A percentile compares a stretch with the other conserved stretches of the same genome.
These are phyloP conservation scores for Zootermopsis nevadensis DNA, from an alignment of 2,888 invertebrate species.

Conservation along the genomic window DNA sequence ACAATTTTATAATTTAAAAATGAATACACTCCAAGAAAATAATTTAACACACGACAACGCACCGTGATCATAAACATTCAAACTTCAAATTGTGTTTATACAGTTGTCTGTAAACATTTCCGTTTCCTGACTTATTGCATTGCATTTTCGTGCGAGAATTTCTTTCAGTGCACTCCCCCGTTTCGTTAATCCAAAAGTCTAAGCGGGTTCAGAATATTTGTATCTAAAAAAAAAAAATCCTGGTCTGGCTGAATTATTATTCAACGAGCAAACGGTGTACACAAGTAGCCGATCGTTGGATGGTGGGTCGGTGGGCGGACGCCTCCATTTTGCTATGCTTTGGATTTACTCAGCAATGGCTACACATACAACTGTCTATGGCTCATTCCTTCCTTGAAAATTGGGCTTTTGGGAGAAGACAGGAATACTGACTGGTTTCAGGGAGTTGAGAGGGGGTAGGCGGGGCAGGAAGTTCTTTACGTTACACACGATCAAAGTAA, in stretches of 20 bases:
- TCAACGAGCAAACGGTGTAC: background rate
- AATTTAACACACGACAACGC: no score
- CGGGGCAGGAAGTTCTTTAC: conserved; percentile 26
- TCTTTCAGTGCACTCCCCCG: no score
- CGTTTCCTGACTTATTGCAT: no score
- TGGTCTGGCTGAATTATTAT: background rate
- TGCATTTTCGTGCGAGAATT: no score
- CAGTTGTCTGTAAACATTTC: no score
- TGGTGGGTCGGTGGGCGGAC: background rate
- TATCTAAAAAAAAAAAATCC: background rate
- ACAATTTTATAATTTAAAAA: no score
- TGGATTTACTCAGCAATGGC: background rate
- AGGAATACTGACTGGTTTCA: conserved; percentile 2
- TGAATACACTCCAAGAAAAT: no score
- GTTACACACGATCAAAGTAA: conserved; percentile 37
- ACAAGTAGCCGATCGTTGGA: background rate
- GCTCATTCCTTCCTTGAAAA: conserved; percentile 1
- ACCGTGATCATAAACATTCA: no score
- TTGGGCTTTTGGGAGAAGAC: background rate
- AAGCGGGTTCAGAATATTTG: background rate
- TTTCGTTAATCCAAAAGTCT: no score
- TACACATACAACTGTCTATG: background rate
- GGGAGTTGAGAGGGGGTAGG: background rate
- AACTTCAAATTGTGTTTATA: no score
- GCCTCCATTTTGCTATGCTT: background rate